Base-by-base conservation (phyloP, 1,140 invertebrate species). In the Tyrophagus putrescentiae region DNA sequence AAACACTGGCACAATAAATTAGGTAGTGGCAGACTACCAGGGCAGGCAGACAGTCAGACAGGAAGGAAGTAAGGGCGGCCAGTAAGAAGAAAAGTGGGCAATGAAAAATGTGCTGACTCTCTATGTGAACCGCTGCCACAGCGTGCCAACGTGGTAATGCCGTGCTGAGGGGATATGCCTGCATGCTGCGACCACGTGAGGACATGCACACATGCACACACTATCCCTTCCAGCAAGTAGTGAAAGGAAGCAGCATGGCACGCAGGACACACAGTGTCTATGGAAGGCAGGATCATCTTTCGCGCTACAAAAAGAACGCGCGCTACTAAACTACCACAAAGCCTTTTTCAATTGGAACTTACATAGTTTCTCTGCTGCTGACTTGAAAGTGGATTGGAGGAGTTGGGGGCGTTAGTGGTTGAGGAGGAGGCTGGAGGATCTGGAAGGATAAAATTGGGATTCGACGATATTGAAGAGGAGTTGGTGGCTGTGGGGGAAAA, bases 381-480 rank as follows among this genome's bases (percentile, higher is more conserved):
- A 48, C 31, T 48, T 48, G 18, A 7, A 7, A 18, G 7, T 48
- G 45, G 7, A 18, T 48, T 48, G 7, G 45, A 48, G 7, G 45
- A 6, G 18, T 48, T 48, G 21, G 45, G 7, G 45, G 6, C 18
- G 7, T 6, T 7, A 48, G 7, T 48, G 7, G 18, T 7, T 7
- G 45, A 48, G 18, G 18, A 18, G 18, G 18, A 18, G 7, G 7
- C 6, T 48, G 45, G 45, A 25, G 45, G 45, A 48, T 48, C 45
- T 13, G 45, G 45, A 25, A 48, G 18, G 31, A 48, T 21, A 48
- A 48, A 48, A 48, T 48, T 48, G 21, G 45, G 45, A 48, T 48
- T 48, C 45, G 45, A 48, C 7, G 45, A 48, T 48, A 48, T 48
- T 48, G 45, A 48, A 48, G 45, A 25, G 31, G 45, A 48, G n/a